Evolutionary conservation across 2,888 invertebrate species (phyloP).

Genomic region (Thecophora atra): DNA sequence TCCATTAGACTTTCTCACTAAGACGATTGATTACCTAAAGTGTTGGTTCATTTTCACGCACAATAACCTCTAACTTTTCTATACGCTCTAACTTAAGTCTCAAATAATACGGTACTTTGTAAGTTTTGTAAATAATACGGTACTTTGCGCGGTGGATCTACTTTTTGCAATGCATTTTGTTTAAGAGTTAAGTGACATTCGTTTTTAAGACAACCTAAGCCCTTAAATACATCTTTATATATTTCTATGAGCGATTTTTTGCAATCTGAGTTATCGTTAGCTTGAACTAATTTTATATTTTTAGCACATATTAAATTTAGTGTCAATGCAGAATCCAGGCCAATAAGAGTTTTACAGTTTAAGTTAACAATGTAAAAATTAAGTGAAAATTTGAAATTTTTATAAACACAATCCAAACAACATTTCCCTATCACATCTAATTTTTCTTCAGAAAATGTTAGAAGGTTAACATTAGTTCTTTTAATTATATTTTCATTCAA

Average conservation of each 20-base stretch:
- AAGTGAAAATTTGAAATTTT: not conserved
- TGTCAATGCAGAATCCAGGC: conserved; percentile 1
- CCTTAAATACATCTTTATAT: conserved; percentile 2
- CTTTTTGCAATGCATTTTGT: too few species aligned
- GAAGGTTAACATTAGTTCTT: not conserved
- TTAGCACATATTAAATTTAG: conserved; percentile 1
- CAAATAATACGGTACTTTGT: too few species aligned
- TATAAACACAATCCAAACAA: too few species aligned
- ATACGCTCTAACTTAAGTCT: too few species aligned
- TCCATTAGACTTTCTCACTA: not conserved
- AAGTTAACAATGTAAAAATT: not conserved
- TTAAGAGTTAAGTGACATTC: too few species aligned
- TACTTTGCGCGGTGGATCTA: too few species aligned
- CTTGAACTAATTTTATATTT: not conserved
- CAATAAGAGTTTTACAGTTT: not conserved
- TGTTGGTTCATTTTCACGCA: not conserved
- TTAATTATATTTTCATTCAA: not conserved
- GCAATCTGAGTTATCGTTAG: not conserved
- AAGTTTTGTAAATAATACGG: too few species aligned
- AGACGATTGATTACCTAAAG: not conserved
- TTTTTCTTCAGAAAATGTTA: not conserved
- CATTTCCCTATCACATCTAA: conserved; percentile 13
- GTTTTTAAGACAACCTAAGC: conserved; percentile 12
- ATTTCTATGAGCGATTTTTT: not conserved
- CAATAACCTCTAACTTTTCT: not conserved